phyloP scores from a whole-genome alignment of 2,797 vertebrate genomes.

The Bradypodion pumilum region DNA sequence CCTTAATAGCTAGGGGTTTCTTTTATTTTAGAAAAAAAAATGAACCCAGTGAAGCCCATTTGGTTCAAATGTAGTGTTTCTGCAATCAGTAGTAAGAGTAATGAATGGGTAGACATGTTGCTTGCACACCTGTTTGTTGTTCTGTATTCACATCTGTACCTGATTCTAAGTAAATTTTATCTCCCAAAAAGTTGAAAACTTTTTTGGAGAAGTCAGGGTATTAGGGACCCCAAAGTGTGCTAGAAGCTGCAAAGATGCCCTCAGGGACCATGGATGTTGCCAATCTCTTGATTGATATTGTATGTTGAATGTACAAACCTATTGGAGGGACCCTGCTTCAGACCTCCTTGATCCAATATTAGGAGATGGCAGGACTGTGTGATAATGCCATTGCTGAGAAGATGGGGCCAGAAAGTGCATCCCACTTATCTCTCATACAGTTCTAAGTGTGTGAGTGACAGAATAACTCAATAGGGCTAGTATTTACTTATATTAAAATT shows the following conservation, averaged over 20 bases:
- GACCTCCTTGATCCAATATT: background rate
- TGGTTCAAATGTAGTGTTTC: background rate
- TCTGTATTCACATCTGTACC: background rate
- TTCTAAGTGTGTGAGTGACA: background rate
- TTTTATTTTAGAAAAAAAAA: background rate
- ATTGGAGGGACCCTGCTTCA: background rate
- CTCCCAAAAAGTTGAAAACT: no score
- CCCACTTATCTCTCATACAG: background rate
- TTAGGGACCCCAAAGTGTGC: no score
- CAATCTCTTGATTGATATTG: no score
- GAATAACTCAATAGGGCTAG: background rate
- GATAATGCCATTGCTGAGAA: background rate
- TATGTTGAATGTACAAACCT: background rate
- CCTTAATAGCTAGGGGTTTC: background rate
- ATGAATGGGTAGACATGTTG: no score
- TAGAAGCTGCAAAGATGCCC: no score
- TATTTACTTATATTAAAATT: background rate
- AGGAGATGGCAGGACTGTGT: background rate
- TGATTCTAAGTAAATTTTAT: background rate
- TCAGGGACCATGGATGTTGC: no score
- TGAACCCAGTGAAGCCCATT: background rate
- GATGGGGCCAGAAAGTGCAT: background rate
- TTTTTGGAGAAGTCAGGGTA: no score
- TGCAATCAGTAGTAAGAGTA: background rate
- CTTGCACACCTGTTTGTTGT: no score